Evolutionary conservation across 2,797 vertebrate species (phyloP), one percentile per base, ranked within the genome.

Genomic region (Labroides dimidiatus): DNA sequence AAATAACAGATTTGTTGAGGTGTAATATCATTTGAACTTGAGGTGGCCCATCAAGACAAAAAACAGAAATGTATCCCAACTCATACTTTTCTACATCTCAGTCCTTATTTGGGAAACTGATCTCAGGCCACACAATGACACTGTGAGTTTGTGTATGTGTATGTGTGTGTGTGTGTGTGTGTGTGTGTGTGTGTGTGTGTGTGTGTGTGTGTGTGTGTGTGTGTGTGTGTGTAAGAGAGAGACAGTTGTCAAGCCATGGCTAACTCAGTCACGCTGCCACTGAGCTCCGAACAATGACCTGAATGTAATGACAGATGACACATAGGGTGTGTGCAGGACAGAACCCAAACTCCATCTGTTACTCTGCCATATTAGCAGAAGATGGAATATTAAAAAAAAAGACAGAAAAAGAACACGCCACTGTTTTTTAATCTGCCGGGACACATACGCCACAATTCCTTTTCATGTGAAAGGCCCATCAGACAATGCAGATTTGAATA

Each of bases 271-370:
- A 91, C 80, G 86, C 90, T 81, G 84, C 85, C 78, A 81, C 84
- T 86, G 85, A 91, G 86, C 84, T 76, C 73, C 65, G 49, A 91
- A 94, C 93, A 93, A 92, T 92, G 92, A 92, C 92, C 90, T 87
- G 87, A 91, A 91, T 86, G 74, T 92, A 91, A 93, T 90, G 91
- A 92, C 90, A 92, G 89, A 93, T 90, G 91, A 94, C 91, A 91
- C 84, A 71, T 49, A 88, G 85, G 74, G 83, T 90, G 88, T 90
- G 90, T 72, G 37, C 85, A 86, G 76, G 86, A 82, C 75, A 80
- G 80, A 77, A 68, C 72, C 82, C 67, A 85, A 83, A 85, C 86
- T 80, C 91, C 92, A 93, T 94, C 92, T 93, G 92, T 91, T 90
- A 83, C 85, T 84, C 62, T 56, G 75, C 69, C 75, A 77, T 71